phyloP scores from a whole-genome alignment of 1,140 invertebrate species.

The Globodera rostochiensis region DNA sequence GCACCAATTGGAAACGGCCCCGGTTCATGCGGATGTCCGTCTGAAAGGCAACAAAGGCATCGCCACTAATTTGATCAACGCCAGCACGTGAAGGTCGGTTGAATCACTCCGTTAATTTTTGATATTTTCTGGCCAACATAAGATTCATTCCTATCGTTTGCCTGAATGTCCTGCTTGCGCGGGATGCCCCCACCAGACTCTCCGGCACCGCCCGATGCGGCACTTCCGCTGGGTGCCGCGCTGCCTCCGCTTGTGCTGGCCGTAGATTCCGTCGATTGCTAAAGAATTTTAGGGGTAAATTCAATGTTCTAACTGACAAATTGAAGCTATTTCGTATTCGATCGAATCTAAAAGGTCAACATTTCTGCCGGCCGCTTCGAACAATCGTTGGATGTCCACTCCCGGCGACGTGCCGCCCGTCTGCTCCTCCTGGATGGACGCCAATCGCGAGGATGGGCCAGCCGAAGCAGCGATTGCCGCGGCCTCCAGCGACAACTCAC shows the following conservation, averaged over 20 bases:
- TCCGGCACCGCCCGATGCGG: constrained; percentile 2
- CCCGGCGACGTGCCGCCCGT: background rate
- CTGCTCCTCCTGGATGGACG: constrained; percentile 33
- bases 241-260: constrained; percentile 47
- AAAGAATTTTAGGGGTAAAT: constrained; percentile 7
- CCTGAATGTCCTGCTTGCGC: constrained; percentile 61
- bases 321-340: background rate
- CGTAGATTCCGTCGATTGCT: constrained; percentile 57
- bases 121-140: background rate
- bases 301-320: background rate
- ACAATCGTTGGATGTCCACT: background rate
- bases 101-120: background rate
- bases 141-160: background rate
- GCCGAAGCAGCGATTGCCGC: constrained; percentile 32
- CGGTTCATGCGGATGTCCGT: constrained; percentile 60
- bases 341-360: background rate
- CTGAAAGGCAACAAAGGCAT: constrained; percentile 26
- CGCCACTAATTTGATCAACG: background rate
- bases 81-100: background rate
- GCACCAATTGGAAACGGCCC: constrained; percentile 60
- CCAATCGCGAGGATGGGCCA: constrained; percentile 31
- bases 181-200: constrained; percentile 49
- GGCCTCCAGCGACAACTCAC: constrained; percentile 19
- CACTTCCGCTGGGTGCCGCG: constrained; percentile 21
- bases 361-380: constrained; percentile 29